Percentiles rank a stretch among this genome's conserved stretches.
Evolutionary conservation across 1,140 invertebrate species (phyloP).

Genomic region (Battus philenor): DNA sequence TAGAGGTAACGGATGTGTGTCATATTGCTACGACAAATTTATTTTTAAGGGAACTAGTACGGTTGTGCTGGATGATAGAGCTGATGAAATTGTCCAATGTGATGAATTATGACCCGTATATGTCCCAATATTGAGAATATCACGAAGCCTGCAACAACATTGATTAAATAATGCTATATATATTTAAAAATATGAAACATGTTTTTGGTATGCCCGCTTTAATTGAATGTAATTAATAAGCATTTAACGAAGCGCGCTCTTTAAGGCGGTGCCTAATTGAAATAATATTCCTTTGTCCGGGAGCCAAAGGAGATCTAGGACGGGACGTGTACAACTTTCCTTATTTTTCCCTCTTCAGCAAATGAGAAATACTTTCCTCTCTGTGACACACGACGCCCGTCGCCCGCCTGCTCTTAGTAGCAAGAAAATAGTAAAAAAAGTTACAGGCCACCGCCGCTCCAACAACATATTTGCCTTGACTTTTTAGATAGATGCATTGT

Average conservation of each 20-base stretch:
- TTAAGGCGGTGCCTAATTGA: slow-evolving; percentile 34
- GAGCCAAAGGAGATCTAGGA: slow-evolving; percentile 44
- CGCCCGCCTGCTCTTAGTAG: slow-evolving; percentile 30
- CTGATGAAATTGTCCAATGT: too few relatives aligned
- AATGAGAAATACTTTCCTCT: slow-evolving; percentile 49
- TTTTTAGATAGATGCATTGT: slow-evolving; percentile 7
- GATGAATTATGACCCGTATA: too few relatives aligned
- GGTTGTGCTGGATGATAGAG: too few relatives aligned
- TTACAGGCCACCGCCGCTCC: slow-evolving; percentile 21
- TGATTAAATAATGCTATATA: too few relatives aligned
- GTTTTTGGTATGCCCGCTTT: too few relatives aligned
- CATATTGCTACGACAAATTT: too few relatives aligned
- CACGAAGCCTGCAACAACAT: too few relatives aligned
- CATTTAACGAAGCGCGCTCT: slow-evolving; percentile 4
- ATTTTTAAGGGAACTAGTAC: too few relatives aligned
- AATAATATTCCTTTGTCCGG: slow-evolving; percentile 48
- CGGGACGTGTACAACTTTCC: slow-evolving; percentile 33
- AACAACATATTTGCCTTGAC: slow-evolving; percentile 21
- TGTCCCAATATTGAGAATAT: too few relatives aligned
- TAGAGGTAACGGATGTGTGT: too few relatives aligned
- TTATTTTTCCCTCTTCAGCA: slow-evolving; percentile 35
- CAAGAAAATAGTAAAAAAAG: slow-evolving; percentile 24
- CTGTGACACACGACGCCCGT: slow-evolving; percentile 44
- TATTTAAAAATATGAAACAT: too few relatives aligned
- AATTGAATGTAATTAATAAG: too few relatives aligned